phyloP scores from a whole-genome alignment of 2,888 invertebrate genomes.

The Drosophila multiciliata region DNA sequence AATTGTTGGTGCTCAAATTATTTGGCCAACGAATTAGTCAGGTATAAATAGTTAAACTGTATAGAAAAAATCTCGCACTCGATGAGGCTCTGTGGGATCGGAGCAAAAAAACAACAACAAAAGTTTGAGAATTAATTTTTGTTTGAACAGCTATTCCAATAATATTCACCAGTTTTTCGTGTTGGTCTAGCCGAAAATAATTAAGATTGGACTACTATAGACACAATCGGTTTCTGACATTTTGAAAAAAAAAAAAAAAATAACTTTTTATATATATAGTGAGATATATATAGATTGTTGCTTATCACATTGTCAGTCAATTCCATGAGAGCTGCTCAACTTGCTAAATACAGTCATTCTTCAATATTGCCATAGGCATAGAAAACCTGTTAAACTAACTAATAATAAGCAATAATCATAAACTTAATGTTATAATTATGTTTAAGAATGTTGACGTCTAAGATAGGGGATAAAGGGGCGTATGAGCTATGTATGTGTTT shows the following conservation, averaged over 20 bases:
- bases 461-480: neutral
- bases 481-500: neutral
- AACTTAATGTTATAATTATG: neutral
- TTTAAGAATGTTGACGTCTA: neutral
- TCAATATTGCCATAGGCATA: neutral
- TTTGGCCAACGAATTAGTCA: neutral
- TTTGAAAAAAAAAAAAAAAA: neutral
- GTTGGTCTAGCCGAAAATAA: neutral
- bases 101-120: neutral
- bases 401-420: neutral
- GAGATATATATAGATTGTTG: neutral
- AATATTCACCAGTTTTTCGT: neutral
- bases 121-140: neutral
- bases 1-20: neutral
- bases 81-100: neutral
- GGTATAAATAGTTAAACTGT: neutral
- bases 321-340: constrained; percentile 10
- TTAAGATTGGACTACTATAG: neutral
- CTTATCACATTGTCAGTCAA: neutral
- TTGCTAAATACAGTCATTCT: constrained; percentile 10
- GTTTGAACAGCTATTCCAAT: neutral
- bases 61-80: neutral
- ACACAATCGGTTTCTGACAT: neutral
- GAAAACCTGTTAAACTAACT: neutral
- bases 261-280: neutral